phyloP scores from a whole-genome alignment of 2,797 vertebrate genomes.

The Falco cherrug region DNA sequence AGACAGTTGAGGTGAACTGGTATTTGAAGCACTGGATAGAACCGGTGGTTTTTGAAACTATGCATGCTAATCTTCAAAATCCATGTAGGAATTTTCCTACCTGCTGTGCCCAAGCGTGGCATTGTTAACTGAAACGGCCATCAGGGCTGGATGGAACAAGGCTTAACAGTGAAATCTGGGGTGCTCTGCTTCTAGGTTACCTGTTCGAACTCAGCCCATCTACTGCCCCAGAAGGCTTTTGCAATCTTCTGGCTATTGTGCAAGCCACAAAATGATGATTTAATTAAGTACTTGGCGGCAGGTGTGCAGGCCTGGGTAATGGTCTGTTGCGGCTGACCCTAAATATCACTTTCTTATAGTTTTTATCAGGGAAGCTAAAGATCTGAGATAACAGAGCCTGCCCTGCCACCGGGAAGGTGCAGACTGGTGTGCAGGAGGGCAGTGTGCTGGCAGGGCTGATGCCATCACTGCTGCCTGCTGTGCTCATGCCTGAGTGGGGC shows the following conservation, averaged over 20 bases:
- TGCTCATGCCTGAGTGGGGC: neutral
- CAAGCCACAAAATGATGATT: neutral
- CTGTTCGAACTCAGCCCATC: neutral
- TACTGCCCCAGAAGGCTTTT: neutral
- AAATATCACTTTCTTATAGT: neutral
- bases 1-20: slow-evolving; percentile 5
- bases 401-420: fast-evolving
- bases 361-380: neutral
- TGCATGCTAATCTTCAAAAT: slow-evolving; percentile 18
- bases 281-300: slow-evolving; percentile 5
- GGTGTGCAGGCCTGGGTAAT: neutral
- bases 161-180: neutral
- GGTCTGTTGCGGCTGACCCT: neutral
- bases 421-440: neutral
- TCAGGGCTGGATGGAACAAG: neutral
- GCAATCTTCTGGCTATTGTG: neutral
- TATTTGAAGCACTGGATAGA: slow-evolving; percentile 14
- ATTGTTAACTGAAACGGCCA: neutral
- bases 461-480: fast-evolving
- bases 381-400: neutral
- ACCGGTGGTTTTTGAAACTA: neutral
- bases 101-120: neutral
- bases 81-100: slow-evolving; percentile 12
- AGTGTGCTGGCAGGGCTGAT: neutral
- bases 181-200: neutral